Base-by-base conservation (phyloP, 2,888 invertebrate species). In the Melipona bicolor region DNA sequence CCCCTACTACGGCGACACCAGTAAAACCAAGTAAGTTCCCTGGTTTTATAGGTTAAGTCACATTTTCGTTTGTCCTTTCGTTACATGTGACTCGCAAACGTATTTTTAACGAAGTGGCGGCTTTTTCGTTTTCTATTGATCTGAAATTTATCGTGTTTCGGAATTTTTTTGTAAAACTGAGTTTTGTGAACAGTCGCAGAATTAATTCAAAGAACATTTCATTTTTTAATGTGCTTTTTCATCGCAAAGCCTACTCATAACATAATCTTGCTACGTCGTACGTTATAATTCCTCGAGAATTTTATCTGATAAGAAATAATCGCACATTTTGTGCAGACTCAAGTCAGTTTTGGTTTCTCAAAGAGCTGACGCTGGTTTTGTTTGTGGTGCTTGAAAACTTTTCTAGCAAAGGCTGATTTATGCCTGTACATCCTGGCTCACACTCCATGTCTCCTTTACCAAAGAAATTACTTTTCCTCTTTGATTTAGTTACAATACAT, bases 1-100 rank as follows among this genome's bases (percentile, higher is more conserved):
- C 93, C 1, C 83, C 94, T 3, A 91, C 93, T 21, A 89, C 94
- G 62, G 91, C 93, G 24, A 93, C 94, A 92, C 95, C 87, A 88
- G 94, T 92, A 15, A 94, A 93, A 87, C 92, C 93, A 77, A 90
- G 93, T 94, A 84, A 91, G 89, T 85, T 27, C 32, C 19, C 52
- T 67, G 27, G 27, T 27, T 43, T 83, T 87, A 73, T 61, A 94
- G 94, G 67, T 95, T 94, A 83, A 88, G 88, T 80, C 71, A 65
- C 77, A 68, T 74, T 85, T 85, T 81, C 68, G 52, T 13, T 69
- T 71, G 61, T 69, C 17, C 24, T 54, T 2, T 15, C n/a, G 52
- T 73, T 78, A 64, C 83, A 79, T 79, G 74, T 78, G 73, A 81
- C 68, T 50, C 73, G 43, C 11, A 0, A n/a, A 13, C 13, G 27